Evolutionary conservation across 1,140 invertebrate species (phyloP).

Genomic region (Colletes gigas): DNA sequence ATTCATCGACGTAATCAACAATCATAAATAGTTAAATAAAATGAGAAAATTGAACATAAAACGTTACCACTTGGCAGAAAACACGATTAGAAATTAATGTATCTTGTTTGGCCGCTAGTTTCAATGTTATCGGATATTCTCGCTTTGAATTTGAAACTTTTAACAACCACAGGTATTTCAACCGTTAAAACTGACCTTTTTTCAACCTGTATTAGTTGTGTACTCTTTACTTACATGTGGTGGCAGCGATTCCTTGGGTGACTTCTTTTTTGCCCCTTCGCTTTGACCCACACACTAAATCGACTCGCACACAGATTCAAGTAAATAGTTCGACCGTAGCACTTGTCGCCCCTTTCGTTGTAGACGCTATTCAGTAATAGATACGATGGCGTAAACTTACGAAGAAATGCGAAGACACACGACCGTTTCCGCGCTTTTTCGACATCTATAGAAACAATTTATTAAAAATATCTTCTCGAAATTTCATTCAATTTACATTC

Average conservation of each 20-base stretch:
- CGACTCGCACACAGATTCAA: slow-evolving; percentile 52
- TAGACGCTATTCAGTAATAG: slow-evolving; percentile 38
- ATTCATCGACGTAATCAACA: neutral
- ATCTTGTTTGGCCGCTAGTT: slow-evolving; percentile 33
- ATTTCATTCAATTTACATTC: too few relatives aligned
- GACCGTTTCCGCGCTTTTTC: slow-evolving; percentile 9
- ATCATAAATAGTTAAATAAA: neutral
- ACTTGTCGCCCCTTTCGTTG: slow-evolving; percentile 52
- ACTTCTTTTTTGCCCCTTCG: slow-evolving; percentile 56
- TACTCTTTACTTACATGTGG: slow-evolving; percentile 51
- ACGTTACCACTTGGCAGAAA: slow-evolving; percentile 77
- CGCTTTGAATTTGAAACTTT: slow-evolving; percentile 33
- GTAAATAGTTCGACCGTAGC: slow-evolving; percentile 52
- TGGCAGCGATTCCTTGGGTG: slow-evolving; percentile 48
- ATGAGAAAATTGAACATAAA: slow-evolving; percentile 2
- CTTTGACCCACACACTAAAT: slow-evolving; percentile 52
- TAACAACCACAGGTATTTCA: neutral
- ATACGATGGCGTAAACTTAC: slow-evolving; percentile 18
- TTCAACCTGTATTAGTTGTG: slow-evolving; percentile 35
- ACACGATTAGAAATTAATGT: slow-evolving; percentile 68
- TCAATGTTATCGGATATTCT: slow-evolving; percentile 51
- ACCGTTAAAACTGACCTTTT: slow-evolving; percentile 34
- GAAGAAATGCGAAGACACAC: slow-evolving; percentile 12
- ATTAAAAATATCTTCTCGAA: too few relatives aligned
- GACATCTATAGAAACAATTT: too few relatives aligned